A percentile compares a stretch with the other conserved stretches of the same genome.
Evolutionary conservation across 2,113 vertebrate genomes (phyloP).

Genomic region (Anser brachyrhynchus): DNA sequence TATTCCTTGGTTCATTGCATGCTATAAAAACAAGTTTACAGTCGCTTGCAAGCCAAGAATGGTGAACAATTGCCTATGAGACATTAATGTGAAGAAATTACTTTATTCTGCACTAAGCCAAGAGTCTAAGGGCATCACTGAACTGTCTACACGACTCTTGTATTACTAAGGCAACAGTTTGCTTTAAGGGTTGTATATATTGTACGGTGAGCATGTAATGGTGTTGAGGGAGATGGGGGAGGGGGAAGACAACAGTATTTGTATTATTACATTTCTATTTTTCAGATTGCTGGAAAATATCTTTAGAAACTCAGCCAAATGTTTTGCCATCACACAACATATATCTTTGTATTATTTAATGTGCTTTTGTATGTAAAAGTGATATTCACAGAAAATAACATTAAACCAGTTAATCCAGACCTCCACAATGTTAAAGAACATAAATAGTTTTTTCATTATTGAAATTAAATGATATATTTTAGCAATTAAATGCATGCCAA

Average conservation of each 20-base stretch:
- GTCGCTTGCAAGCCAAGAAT: not conserved
- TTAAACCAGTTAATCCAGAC: not conserved
- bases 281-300: not conserved
- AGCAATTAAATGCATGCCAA: not conserved
- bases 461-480: not conserved
- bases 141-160: not conserved
- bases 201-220: rapidly evolving
- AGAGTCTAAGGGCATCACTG: conserved; percentile 2
- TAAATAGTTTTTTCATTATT: not conserved
- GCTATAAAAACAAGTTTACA: not conserved
- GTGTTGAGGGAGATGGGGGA: not conserved
- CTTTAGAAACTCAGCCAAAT: not conserved
- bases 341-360: not conserved
- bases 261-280: not conserved
- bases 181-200: conserved; percentile 3
- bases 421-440: not conserved
- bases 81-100: not conserved
- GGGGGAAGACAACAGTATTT: not conserved
- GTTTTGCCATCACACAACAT: not conserved
- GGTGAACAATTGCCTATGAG: not conserved
- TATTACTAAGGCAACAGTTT: conserved; percentile 35
- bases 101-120: not conserved
- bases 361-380: not conserved
- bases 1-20: not conserved
- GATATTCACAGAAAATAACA: not conserved